phyloP scores from a whole-genome alignment of 2,797 vertebrate species.

The Potorous gilbertii region DNA sequence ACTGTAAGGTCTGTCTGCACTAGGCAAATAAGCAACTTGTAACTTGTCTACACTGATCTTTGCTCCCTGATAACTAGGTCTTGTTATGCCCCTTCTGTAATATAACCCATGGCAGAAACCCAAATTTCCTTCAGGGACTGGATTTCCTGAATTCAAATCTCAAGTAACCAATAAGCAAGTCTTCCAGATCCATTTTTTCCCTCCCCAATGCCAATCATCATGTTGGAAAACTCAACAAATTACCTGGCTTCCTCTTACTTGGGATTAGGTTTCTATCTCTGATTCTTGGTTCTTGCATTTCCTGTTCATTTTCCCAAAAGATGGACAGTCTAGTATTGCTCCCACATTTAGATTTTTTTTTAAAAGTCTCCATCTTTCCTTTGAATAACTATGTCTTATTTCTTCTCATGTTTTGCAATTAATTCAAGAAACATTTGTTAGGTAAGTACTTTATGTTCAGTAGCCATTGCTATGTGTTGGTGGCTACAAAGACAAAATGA shows the following conservation, averaged over 20 bases:
- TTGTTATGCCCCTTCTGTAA: background rate
- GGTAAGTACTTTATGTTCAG: background rate
- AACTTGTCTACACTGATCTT: background rate
- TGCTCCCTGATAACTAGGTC: background rate
- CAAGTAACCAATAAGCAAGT: background rate
- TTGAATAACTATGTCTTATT: background rate
- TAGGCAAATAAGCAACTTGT: background rate
- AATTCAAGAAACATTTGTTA: background rate
- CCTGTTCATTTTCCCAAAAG: background rate
- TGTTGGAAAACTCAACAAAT: background rate
- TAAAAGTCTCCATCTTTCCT: background rate
- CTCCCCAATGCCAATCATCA: background rate
- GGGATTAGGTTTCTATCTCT: background rate
- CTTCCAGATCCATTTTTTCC: background rate
- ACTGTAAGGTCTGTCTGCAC: background rate
- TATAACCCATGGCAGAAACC: background rate
- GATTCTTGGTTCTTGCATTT: background rate
- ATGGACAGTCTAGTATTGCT: background rate
- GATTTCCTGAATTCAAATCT: background rate
- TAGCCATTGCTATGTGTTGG: background rate
- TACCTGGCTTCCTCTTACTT: background rate
- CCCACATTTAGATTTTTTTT: background rate
- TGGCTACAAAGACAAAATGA: background rate
- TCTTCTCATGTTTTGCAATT: background rate
- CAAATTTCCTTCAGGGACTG: background rate